phyloP scores from a whole-genome alignment of 2,888 invertebrate genomes.

The Drosophila hamatofila region DNA sequence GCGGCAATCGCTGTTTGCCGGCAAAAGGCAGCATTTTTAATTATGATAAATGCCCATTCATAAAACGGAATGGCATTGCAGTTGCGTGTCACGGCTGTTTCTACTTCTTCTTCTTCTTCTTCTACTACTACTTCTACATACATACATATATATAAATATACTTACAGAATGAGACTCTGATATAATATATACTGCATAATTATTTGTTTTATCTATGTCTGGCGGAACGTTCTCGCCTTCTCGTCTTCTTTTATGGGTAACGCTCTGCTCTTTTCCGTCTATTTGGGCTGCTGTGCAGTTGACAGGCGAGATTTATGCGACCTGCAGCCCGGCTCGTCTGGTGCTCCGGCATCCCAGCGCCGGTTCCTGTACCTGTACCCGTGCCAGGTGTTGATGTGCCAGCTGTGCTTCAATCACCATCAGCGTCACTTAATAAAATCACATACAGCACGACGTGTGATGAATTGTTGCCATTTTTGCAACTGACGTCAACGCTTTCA shows the following conservation, averaged over 20 bases:
- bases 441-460: slow-evolving; percentile 70
- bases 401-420: slow-evolving; percentile 79
- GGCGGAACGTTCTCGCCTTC: background rate
- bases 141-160: slow-evolving; percentile 4
- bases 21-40: slow-evolving; percentile 73
- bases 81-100: slow-evolving; percentile 58
- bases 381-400: slow-evolving; percentile 77
- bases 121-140: background rate
- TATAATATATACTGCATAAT: slow-evolving; percentile 58
- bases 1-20: slow-evolving; percentile 43
- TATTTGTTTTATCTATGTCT: slow-evolving; percentile 36
- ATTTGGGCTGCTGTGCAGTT: slow-evolving; percentile 59
- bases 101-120: slow-evolving; percentile 10
- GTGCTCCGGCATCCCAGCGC: slow-evolving; percentile 6
- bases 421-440: slow-evolving; percentile 80
- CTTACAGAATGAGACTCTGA: slow-evolving; percentile 22
- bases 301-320: slow-evolving; percentile 76
- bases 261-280: slow-evolving; percentile 8
- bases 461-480: slow-evolving; percentile 71
- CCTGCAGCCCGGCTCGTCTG: slow-evolving; percentile 50
- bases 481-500: slow-evolving; percentile 50
- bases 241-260: background rate
- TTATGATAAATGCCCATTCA: slow-evolving; percentile 81
- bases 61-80: slow-evolving; percentile 71
- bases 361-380: slow-evolving; percentile 14